These are phyloP conservation scores for Pristionchus japonicus DNA, from an alignment of 2,888 invertebrate species.

Conservation along the genomic window DNA sequence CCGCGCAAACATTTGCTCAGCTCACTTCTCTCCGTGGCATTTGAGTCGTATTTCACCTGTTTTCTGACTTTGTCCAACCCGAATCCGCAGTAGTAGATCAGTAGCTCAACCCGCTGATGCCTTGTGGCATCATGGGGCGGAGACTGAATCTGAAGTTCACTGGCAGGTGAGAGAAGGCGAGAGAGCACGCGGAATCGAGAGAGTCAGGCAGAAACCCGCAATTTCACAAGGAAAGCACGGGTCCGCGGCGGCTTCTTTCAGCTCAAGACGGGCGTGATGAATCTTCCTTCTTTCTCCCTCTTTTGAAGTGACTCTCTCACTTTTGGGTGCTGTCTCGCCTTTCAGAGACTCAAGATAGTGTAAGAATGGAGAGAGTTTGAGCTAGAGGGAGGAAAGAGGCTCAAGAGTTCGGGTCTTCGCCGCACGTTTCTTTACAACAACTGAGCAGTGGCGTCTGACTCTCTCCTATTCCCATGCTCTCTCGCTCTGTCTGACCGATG, in stretches of 20 bases:
- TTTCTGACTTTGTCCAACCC: neutral
- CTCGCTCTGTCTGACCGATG: too few relatives aligned
- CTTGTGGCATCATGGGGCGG: neutral
- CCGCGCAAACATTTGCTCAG: neutral
- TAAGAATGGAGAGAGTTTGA: neutral
- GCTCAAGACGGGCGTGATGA: too few relatives aligned
- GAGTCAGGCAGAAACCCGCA: neutral
- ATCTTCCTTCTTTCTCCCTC: too few relatives aligned
- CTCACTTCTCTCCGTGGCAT: neutral
- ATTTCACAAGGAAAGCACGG: too few relatives aligned
- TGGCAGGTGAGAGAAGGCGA: neutral
- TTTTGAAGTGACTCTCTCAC: too few relatives aligned
- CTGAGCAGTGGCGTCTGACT: too few relatives aligned
- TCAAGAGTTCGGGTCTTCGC: slow-evolving; percentile 15
- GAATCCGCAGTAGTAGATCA: neutral
- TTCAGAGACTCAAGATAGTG: too few relatives aligned
- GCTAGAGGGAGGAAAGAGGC: neutral
- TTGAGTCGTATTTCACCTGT: neutral
- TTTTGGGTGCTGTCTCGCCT: too few relatives aligned
- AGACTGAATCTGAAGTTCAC: neutral
- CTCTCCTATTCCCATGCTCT: too few relatives aligned
- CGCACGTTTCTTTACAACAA: slow-evolving; percentile 31
- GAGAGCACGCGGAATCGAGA: neutral
- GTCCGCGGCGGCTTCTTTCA: too few relatives aligned
- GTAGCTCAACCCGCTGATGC: slow-evolving; percentile 2